Percentiles rank a stretch among this genome's conserved stretches.
Evolutionary conservation across 2,113 vertebrate genomes (phyloP).

Genomic region (Megalops atlanticus): DNA sequence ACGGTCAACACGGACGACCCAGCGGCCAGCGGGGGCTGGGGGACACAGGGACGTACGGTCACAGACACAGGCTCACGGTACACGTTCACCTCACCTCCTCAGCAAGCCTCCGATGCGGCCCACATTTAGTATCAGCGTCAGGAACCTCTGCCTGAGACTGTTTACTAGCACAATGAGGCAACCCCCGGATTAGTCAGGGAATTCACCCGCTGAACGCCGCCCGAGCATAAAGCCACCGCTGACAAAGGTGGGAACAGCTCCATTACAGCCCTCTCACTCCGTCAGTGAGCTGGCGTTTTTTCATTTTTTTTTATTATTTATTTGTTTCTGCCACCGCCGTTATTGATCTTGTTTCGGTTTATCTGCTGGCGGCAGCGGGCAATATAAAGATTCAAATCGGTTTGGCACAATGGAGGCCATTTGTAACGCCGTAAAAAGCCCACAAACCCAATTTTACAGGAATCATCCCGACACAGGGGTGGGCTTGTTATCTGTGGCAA

Average conservation of each 20-base stretch:
- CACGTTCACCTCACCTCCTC: not conserved
- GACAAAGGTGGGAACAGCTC: conserved; percentile 17
- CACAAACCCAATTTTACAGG: not conserved
- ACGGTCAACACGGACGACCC: not conserved
- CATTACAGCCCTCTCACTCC: conserved; percentile 28
- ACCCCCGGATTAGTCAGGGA: not conserved
- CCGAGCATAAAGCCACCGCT: conserved; percentile 29
- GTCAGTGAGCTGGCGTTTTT: not conserved
- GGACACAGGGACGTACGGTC: conserved; percentile 15
- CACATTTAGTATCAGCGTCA: not conserved
- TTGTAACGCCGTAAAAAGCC: conserved; percentile 27
- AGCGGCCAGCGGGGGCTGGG: not conserved
- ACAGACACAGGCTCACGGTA: not conserved
- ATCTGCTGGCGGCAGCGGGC: conserved; percentile 55
- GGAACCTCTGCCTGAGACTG: not conserved
- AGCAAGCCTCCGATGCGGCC: not conserved
- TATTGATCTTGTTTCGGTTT: conserved; percentile 45
- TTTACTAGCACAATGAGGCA: conserved; percentile 15
- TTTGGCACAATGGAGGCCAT: conserved; percentile 60
- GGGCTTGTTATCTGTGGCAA: conserved; percentile 62
- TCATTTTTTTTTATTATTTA: too few relatives aligned
- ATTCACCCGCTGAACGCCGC: not conserved
- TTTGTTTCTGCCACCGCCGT: not conserved
- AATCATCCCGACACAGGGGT: conserved; percentile 36
- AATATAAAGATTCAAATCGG: conserved; percentile 63